A percentile compares a stretch with the other conserved stretches of the same genome.
phyloP scores from a whole-genome alignment of 1,140 invertebrate genomes.

The Maconellicoccus hirsutus region DNA sequence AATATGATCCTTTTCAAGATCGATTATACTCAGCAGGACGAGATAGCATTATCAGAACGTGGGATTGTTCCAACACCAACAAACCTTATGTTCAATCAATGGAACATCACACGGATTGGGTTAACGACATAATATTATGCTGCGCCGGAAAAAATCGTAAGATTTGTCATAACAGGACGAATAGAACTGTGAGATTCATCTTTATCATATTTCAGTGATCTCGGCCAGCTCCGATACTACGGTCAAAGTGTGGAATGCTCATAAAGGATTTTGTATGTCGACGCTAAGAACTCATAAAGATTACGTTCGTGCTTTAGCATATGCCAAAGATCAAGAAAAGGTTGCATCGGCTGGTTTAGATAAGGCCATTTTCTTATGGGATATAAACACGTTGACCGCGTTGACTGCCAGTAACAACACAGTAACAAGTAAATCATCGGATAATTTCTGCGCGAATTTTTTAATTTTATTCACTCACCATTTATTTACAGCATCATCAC shows the following conservation, averaged over 20 bases:
- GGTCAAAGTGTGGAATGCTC: constrained; percentile 99
- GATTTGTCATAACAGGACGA: constrained; percentile 29
- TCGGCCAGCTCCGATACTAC: constrained; percentile 98
- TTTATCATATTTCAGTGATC: constrained; percentile 60
- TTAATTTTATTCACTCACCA: too few species aligned
- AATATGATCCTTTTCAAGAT: constrained; percentile 76
- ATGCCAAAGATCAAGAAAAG: constrained; percentile 95
- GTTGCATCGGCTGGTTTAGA: constrained; percentile 96
- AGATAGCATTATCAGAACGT: constrained; percentile 95
- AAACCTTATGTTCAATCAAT: constrained; percentile 88
- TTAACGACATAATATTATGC: constrained; percentile 97
- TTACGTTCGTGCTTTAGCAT: constrained; percentile 95
- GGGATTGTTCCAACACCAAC: constrained; percentile 63
- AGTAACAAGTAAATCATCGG: constrained; percentile 70
- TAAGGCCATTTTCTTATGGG: constrained; percentile 95
- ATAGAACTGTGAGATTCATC: background rate
- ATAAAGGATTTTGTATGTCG: constrained; percentile 99
- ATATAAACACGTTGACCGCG: constrained; percentile 95
- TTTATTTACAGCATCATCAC: constrained; percentile 66
- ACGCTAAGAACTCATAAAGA: constrained; percentile 96
- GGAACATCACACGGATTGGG: constrained; percentile 99
- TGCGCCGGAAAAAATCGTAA: constrained; percentile 88
- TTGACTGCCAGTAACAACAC: constrained; percentile 97
- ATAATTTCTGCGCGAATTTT: too few species aligned
- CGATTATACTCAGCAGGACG: constrained; percentile 94